These are phyloP conservation scores for Bombus confusus DNA, from an alignment of 1,140 invertebrate species.

Conservation along the genomic window DNA sequence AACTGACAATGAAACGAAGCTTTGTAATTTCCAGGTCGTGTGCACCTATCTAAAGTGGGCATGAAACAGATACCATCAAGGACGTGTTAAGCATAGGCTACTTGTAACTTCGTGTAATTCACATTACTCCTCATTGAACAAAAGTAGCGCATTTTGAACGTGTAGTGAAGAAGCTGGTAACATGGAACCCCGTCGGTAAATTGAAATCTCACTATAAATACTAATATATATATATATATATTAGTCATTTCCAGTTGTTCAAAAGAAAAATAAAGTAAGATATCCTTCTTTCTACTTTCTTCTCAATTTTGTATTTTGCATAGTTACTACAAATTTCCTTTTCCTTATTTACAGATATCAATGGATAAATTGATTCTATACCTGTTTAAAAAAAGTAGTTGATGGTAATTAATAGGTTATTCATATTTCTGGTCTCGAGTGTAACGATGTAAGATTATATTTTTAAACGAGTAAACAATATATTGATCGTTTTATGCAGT, in stretches of 20 bases:
- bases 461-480: slow-evolving; percentile 5
- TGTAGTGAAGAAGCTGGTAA: neutral
- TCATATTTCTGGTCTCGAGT: neutral
- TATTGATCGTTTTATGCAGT: neutral
- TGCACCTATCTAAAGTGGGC: slow-evolving; percentile 19
- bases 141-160: slow-evolving; percentile 5
- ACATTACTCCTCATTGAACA: neutral
- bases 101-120: slow-evolving; percentile 47
- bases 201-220: no score
- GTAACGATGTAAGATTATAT: neutral
- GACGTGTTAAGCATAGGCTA: slow-evolving; percentile 29
- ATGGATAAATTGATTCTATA: neutral
- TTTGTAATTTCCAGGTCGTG: slow-evolving; percentile 52
- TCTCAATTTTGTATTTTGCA: neutral
- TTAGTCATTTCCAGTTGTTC: neutral
- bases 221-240: no score
- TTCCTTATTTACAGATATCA: neutral
- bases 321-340: no score
- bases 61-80: slow-evolving; percentile 44
- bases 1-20: slow-evolving; percentile 52
- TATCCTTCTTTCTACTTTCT: neutral
- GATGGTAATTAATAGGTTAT: neutral
- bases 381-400: neutral
- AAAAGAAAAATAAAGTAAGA: neutral
- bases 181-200: neutral